phyloP scores from a whole-genome alignment of 2,797 vertebrate species.

The Mycteria americana region DNA sequence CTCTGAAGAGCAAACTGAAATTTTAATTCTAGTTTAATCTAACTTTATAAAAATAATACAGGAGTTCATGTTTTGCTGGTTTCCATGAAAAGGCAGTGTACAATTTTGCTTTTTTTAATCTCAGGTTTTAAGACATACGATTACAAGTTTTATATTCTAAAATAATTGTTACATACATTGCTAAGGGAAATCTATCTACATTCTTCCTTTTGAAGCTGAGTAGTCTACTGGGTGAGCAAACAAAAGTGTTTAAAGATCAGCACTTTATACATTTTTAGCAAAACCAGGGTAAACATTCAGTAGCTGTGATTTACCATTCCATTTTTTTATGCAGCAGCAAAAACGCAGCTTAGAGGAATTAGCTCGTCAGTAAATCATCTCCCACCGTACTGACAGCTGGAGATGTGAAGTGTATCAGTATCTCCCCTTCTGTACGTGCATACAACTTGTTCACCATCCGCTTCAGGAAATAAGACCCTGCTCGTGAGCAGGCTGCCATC shows the following conservation, averaged over 20 bases:
- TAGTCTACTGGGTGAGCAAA: neutral
- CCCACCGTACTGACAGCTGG: neutral
- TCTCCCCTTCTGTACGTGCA: neutral
- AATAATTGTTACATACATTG: neutral
- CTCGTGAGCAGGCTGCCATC: rapidly evolving
- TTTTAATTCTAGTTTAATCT: neutral
- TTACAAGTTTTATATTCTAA: neutral
- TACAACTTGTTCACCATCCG: no score
- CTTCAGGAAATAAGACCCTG: neutral
- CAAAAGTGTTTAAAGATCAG: neutral
- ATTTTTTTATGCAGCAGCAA: neutral
- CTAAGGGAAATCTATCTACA: neutral
- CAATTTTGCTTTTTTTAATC: neutral
- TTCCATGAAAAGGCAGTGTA: neutral
- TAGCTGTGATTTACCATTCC: neutral
- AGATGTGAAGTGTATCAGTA: neutral
- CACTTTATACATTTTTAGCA: neutral
- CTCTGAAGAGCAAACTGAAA: neutral
- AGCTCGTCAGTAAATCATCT: neutral
- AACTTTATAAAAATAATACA: neutral
- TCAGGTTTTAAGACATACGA: neutral
- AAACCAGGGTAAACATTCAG: neutral
- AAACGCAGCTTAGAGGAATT: neutral
- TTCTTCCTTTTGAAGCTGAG: neutral
- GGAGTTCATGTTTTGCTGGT: neutral